Percentiles rank a stretch among this genome's conserved stretches.
Conservation (phyloP, 2,113 vertebrate species). For the Artemisiospiza belli region DNA sequence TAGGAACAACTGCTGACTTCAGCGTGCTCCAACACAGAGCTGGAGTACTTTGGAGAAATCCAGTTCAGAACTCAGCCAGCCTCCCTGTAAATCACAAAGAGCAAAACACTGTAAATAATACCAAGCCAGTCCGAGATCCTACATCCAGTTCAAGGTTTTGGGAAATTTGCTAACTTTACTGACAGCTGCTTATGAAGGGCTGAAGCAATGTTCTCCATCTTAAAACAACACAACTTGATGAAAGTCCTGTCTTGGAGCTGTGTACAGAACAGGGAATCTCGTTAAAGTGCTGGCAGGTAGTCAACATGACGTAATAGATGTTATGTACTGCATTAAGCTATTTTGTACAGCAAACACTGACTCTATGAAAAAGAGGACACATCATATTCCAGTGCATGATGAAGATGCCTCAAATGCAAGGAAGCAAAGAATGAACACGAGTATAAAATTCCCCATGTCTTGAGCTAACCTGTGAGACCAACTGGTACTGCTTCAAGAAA, state of each 20-base stretch:
- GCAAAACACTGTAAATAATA: slow-evolving; percentile 13
- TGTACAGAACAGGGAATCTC: background rate
- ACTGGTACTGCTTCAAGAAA: background rate
- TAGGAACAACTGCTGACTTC: slow-evolving; percentile 33
- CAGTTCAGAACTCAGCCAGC: background rate
- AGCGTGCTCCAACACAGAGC: background rate
- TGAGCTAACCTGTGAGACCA: background rate
- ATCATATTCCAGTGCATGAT: background rate
- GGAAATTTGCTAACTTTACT: background rate
- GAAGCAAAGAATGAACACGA: background rate
- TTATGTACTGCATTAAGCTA: background rate
- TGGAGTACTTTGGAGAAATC: slow-evolving; percentile 11
- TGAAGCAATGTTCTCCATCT: background rate
- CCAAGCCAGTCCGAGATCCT: background rate
- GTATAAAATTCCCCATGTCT: background rate
- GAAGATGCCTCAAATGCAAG: background rate
- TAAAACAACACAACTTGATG: background rate
- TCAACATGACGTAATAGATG: background rate
- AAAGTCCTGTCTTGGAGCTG: background rate
- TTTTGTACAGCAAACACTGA: background rate
- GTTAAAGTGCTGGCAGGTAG: background rate
- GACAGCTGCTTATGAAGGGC: background rate
- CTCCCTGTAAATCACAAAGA: slow-evolving; percentile 11
- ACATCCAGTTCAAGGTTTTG: background rate
- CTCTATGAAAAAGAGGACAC: background rate